phyloP scores from a whole-genome alignment of 2,113 vertebrate species.

The Sminthopsis crassicaudata region DNA sequence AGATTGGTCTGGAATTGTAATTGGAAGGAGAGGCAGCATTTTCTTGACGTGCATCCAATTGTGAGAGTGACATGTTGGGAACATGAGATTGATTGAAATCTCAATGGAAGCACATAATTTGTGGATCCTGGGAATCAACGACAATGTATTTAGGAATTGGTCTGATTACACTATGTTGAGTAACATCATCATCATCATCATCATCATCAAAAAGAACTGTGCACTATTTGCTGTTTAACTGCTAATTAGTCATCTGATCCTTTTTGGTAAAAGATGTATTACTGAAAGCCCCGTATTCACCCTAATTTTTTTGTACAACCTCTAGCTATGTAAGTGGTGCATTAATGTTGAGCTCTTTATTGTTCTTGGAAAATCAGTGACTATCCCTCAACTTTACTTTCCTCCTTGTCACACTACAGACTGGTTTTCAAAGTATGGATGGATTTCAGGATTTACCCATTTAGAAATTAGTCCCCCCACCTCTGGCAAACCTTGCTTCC shows the following conservation, averaged over 20 bases:
- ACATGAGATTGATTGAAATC: not conserved
- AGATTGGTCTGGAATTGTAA: not conserved
- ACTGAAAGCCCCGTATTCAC: not conserved
- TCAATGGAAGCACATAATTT: not conserved
- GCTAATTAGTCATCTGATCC: not conserved
- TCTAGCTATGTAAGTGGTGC: not conserved
- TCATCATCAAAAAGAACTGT: not conserved
- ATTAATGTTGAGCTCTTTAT: not conserved
- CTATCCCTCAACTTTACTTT: not conserved
- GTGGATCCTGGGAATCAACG: not conserved
- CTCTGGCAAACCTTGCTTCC: not conserved
- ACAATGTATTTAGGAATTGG: not conserved
- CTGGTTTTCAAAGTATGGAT: not conserved
- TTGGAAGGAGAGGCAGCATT: not conserved
- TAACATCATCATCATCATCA: not conserved
- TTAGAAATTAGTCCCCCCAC: not conserved
- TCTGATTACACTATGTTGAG: not conserved
- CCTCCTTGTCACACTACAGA: not conserved
- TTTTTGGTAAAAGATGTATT: not conserved
- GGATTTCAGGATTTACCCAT: not conserved
- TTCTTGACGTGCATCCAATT: not conserved
- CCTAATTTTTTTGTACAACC: not conserved
- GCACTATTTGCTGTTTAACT: not conserved
- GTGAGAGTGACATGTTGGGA: not conserved
- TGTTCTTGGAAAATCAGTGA: not conserved